Evolutionary conservation across 1,140 invertebrate species (phyloP), one percentile per base, ranked within the genome.

Genomic region (Parasteatoda tepidariorum): DNA sequence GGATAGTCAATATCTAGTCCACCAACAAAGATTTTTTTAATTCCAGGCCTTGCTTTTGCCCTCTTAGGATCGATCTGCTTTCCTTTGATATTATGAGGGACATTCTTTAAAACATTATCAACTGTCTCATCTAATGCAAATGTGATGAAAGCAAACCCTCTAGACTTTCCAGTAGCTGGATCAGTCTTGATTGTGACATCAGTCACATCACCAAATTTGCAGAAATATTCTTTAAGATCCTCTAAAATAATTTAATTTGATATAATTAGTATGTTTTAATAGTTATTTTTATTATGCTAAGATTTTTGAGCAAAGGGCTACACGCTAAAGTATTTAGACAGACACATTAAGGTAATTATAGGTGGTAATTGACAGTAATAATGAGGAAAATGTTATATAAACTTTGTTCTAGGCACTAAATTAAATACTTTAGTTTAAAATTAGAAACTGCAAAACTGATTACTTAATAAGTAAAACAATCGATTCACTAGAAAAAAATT

Each of bases 41-140:
- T 86, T 24, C 95, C 96, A 88, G 95, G 94, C 82, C 96, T 92
- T 0, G 96, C 96, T 89, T 97, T 97, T 0, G 96, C 96, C 89
- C 97, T 97, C 87, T 98, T 98, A 4, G 96, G 96, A 88, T 98
- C 96, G 71, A 98, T 95, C 89, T 96, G 96, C 88, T 97, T 97
- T 86, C 94, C 94, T 89, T 97, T 97, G 74, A 98, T 96, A 18
- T 94, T 92, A 89, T 98, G 97, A 85, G 97, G 95, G 59, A 92
- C 93, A 67, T 84, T 81, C 64, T 92, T 92, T 89, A 95, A 93
- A 70, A 93, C 96, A 91, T 96, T 96, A 86, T 98, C 96, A 79
- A 98, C 93, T 59, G 95, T 93, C 87, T 96, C 95, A 78, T 95
- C 93, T 83, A 92, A 91, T 85, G 94, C 94, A 89, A 98, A 99